phyloP scores from a whole-genome alignment of 2,113 vertebrate genomes.

The Echinops telfairi region DNA sequence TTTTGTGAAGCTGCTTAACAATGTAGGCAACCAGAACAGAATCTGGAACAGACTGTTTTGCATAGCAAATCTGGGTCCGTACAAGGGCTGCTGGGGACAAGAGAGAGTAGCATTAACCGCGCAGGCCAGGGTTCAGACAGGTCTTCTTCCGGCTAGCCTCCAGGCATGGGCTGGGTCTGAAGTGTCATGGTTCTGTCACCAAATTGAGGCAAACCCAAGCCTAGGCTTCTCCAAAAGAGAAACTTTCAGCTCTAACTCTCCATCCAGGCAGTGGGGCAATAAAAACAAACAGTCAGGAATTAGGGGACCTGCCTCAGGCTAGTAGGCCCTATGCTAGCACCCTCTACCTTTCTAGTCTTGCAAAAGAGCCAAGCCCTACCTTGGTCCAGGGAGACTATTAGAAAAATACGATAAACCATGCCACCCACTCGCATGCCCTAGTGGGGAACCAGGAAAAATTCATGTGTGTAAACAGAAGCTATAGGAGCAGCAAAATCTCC shows the following conservation, averaged over 20 bases:
- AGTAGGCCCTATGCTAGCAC: slow-evolving; percentile 61
- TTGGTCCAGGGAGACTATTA: slow-evolving; percentile 62
- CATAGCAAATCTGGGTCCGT: slow-evolving; percentile 88
- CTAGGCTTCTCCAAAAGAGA: slow-evolving; percentile 56
- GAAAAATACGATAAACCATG: slow-evolving; percentile 58
- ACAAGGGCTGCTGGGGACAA: slow-evolving; percentile 74
- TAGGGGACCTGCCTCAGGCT: slow-evolving; percentile 54
- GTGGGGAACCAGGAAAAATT: slow-evolving; percentile 78
- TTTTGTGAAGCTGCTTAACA: slow-evolving; percentile 73
- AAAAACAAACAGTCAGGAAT: slow-evolving; percentile 64
- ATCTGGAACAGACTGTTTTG: slow-evolving; percentile 83
- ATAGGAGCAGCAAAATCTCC: slow-evolving; percentile 86
- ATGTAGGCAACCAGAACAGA: slow-evolving; percentile 74
- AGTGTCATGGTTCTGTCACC: slow-evolving; percentile 72
- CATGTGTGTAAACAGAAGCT: slow-evolving; percentile 86
- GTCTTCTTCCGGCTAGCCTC: slow-evolving; percentile 54
- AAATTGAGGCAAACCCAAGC: slow-evolving; percentile 62
- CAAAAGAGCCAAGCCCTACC: slow-evolving; percentile 71
- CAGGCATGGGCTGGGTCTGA: slow-evolving; percentile 61
- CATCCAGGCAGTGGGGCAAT: slow-evolving; percentile 58
- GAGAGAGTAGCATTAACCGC: slow-evolving; percentile 46
- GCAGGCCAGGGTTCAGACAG: slow-evolving; percentile 56
- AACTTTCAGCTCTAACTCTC: slow-evolving; percentile 58
- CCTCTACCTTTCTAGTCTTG: slow-evolving; percentile 56
- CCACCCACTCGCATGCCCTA: slow-evolving; percentile 82